Conservation (phyloP, 2,888 invertebrate genomes). For the Leptarthrus brevirostris region DNA sequence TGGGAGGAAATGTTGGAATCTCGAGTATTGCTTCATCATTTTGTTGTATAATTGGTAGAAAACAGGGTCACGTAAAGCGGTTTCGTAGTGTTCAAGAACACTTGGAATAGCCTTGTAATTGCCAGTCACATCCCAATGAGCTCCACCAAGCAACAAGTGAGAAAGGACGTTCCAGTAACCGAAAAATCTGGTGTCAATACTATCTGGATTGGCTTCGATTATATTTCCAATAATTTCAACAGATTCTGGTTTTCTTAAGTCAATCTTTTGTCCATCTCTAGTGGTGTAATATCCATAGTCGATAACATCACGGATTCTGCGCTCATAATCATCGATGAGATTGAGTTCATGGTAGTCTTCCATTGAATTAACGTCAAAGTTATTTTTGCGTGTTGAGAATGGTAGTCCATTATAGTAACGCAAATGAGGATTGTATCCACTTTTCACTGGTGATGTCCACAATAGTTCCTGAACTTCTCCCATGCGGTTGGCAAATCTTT, state of each 20-base stretch:
- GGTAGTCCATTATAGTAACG: conserved; percentile 74
- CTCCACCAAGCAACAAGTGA: conserved; percentile 59
- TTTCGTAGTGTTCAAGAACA: conserved; percentile 74
- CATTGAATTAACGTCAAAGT: conserved; percentile 69
- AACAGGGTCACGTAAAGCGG: conserved; percentile 78
- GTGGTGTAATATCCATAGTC: conserved; percentile 67
- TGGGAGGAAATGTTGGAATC: conserved; percentile 58
- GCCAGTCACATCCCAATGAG: conserved; percentile 56
- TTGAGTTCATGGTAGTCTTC: conserved; percentile 58
- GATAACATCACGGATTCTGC: conserved; percentile 68
- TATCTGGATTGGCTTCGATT: conserved; percentile 69
- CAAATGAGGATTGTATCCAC: conserved; percentile 75
- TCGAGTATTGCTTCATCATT: conserved; percentile 60
- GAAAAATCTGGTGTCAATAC: conserved; percentile 61
- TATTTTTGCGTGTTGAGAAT: conserved; percentile 73
- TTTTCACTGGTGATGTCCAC: conserved; percentile 69
- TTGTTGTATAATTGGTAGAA: conserved; percentile 77
- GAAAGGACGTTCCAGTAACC: conserved; percentile 60
- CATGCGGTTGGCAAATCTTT: conserved; percentile 77
- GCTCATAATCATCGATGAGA: conserved; percentile 60
- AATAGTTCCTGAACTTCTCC: conserved; percentile 74
- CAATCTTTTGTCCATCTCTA: conserved; percentile 59
- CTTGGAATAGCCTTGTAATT: conserved; percentile 68
- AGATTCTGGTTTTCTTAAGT: conserved; percentile 65
- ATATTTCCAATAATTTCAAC: conserved; percentile 71